A percentile compares a stretch with the other conserved stretches of the same genome.
phyloP scores from a whole-genome alignment of 2,113 vertebrate genomes.

The Limnothrissa miodon region DNA sequence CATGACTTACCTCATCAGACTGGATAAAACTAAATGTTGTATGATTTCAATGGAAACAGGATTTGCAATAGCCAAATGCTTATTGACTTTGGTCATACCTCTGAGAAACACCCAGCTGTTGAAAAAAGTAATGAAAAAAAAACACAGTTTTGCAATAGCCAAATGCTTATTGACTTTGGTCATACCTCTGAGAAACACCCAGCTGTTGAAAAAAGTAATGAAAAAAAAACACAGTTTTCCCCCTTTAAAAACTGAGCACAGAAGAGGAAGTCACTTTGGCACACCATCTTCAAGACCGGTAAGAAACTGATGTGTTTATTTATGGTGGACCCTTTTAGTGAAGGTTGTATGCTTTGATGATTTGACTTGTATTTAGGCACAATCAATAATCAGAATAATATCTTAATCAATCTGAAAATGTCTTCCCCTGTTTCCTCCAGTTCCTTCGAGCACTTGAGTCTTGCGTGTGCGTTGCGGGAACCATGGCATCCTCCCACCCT shows the following conservation, averaged over 20 bases:
- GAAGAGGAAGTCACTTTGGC: not conserved
- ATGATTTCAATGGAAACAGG: not conserved
- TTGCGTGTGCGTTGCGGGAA: not conserved
- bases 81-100: no score
- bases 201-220: not conserved
- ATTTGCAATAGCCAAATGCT: no score
- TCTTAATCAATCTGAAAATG: not conserved
- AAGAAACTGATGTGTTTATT: no score
- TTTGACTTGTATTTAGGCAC: not conserved
- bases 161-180: no score
- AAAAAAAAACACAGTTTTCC: not conserved
- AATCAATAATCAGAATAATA: not conserved
- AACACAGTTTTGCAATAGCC: no score
- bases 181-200: not conserved
- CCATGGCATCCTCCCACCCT: not conserved
- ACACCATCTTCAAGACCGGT: no score
- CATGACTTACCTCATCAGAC: not conserved
- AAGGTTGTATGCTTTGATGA: not conserved
- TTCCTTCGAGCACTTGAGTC: not conserved
- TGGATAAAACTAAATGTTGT: not conserved
- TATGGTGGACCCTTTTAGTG: not conserved
- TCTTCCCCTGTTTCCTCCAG: not conserved
- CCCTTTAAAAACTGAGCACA: not conserved
- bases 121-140: not conserved
- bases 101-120: not conserved